A percentile compares a stretch with the other conserved stretches of the same genome.
Evolutionary conservation across 2,888 invertebrate species (phyloP).

Genomic region (Leucophenga maculata): DNA sequence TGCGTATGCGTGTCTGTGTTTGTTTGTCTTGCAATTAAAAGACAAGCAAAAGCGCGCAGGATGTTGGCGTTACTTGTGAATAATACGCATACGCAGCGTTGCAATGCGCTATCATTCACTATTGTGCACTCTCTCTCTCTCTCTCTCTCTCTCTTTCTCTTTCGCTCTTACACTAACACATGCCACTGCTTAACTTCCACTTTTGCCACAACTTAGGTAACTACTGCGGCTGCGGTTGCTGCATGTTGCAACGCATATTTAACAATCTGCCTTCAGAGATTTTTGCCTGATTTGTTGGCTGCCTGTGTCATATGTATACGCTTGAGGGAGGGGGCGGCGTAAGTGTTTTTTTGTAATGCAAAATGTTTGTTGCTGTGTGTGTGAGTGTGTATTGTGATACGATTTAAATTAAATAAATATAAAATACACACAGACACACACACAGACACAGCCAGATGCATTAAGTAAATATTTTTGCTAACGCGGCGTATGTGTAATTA

Average conservation of each 20-base stretch:
- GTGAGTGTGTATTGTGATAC: too few species aligned
- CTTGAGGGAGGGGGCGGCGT: background rate
- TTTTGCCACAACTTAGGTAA: too few species aligned
- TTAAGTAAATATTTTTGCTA: slow-evolving; percentile 32
- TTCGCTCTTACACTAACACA: too few species aligned
- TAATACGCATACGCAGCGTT: background rate
- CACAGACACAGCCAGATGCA: slow-evolving; percentile 36
- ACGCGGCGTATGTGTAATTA: slow-evolving; percentile 26
- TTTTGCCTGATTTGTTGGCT: slow-evolving; percentile 22
- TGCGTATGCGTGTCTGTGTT: background rate
- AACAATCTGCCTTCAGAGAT: slow-evolving; percentile 29
- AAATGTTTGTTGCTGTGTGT: too few species aligned
- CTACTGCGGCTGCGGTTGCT: background rate
- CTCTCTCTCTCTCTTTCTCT: background rate
- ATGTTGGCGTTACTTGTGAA: background rate
- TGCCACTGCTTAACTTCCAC: too few species aligned
- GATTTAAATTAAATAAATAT: slow-evolving; percentile 8
- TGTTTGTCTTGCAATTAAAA: slow-evolving; percentile 3
- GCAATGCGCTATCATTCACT: background rate
- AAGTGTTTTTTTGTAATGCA: too few species aligned
- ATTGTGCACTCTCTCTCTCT: background rate
- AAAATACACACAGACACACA: slow-evolving; percentile 31
- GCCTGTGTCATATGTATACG: too few species aligned
- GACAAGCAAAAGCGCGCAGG: background rate
- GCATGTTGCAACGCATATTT: slow-evolving; percentile 36